Base-by-base conservation (phyloP, 2,113 vertebrate species). In the Podarcis cretensis region DNA sequence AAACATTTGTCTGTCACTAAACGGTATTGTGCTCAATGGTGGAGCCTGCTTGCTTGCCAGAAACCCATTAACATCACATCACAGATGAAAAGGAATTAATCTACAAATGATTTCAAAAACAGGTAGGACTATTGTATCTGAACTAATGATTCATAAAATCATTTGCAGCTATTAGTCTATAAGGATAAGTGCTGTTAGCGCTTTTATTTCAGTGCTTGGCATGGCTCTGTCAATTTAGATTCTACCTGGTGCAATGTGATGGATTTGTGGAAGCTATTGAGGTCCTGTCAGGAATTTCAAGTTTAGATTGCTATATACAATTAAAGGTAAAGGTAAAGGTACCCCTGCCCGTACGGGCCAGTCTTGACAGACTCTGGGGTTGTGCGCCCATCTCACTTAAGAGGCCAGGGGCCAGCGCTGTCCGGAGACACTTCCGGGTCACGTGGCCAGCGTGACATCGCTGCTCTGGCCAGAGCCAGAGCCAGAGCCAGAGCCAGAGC, bases 141-240 rank as follows among this genome's bases (percentile, higher is more conserved):
- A 96, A 91, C 94, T 96, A 97, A 97, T 95, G 96, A 96, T 94
- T 96, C 96, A 95, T 97, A 96, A 96, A 97, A 96, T 96, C 88
- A 96, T 96, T 96, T 95, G 81, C 82, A 93, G 92, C 94, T 95
- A 95, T 97, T 96, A 96, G 93, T 76, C 92, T 94, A 89, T 92
- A 92, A 93, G 94, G 86, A 89, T 94, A 96, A 95, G 89, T 95
- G 92, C 89, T 95, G 63, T 87, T 92, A 90, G 88, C 73, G 87
- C 92, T 95, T 96, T 96, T 93, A 96, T 95, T 95, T 94, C 92
- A 87, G n/a, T 91, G 88, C 89, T 94, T 92, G 82, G 86, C 94
- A 57, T 94, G 89, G 94, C 85, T 94, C 54, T 87, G 95, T 94
- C 93, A 95, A 95, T 96, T 96, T 95, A 95, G 96, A 97, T 88